Conservation (phyloP, 2,888 invertebrate genomes). For the Quadroppia sp. region DNA sequence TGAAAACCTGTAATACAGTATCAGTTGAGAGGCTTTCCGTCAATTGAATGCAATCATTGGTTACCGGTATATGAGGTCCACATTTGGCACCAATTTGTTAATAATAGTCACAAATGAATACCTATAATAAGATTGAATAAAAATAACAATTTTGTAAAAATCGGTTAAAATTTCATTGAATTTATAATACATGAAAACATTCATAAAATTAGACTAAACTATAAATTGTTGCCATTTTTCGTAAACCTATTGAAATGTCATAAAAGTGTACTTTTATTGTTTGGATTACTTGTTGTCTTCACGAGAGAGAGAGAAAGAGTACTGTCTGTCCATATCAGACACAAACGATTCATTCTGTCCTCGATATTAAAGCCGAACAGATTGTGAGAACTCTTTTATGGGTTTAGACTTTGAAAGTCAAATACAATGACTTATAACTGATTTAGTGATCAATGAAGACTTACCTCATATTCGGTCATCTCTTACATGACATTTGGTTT, state of each 20-base stretch:
- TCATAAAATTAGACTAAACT: neutral
- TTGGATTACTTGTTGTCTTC: conserved; percentile 20
- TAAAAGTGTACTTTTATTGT: conserved; percentile 13
- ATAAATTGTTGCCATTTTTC: neutral
- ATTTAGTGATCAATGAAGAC: neutral
- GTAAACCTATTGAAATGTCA: neutral
- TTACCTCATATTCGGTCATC: neutral
- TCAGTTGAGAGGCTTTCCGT: neutral
- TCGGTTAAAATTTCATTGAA: no score
- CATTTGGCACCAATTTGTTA: neutral
- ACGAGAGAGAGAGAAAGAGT: no score
- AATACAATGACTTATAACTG: neutral
- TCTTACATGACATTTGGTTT: conserved; percentile 21
- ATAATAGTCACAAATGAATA: neutral
- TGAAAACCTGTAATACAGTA: conserved; percentile 4
- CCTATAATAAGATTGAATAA: neutral
- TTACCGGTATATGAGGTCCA: neutral
- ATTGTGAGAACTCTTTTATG: neutral
- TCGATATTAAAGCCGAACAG: neutral
- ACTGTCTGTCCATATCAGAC: neutral
- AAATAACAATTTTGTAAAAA: neutral
- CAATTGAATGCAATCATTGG: conserved; percentile 1
- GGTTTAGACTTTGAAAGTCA: conserved; percentile 14
- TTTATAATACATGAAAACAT: no score
- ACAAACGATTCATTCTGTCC: neutral